These are phyloP conservation scores for Drosophila testacea DNA, from an alignment of 2,888 invertebrate species.

Conservation along the genomic window DNA sequence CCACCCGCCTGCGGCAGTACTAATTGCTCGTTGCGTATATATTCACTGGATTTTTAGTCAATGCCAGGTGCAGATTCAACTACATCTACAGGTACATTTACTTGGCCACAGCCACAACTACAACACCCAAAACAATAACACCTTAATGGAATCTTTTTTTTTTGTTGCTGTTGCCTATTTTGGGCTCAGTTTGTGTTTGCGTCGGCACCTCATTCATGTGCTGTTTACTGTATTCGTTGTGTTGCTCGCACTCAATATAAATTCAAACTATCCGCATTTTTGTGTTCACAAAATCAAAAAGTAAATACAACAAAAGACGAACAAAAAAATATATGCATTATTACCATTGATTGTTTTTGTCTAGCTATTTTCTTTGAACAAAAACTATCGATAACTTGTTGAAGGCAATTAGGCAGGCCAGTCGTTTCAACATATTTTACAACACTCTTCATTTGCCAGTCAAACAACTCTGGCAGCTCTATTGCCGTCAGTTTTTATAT, in stretches of 20 bases:
- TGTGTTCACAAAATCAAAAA: slow-evolving; percentile 20
- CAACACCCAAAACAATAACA: slow-evolving; percentile 33
- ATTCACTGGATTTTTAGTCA: background rate
- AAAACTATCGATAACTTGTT: slow-evolving; percentile 57
- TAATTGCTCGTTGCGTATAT: background rate
- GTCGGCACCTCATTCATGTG: slow-evolving; percentile 46
- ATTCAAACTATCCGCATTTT: slow-evolving; percentile 25
- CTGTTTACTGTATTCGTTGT: slow-evolving; percentile 21
- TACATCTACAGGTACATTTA: background rate
- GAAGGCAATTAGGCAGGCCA: slow-evolving; percentile 13
- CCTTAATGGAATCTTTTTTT: slow-evolving; percentile 3
- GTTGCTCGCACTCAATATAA: slow-evolving; percentile 4
- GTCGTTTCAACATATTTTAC: slow-evolving; percentile 11
- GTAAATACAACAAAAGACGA: slow-evolving; percentile 33
- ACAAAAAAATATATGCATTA: slow-evolving; percentile 39
- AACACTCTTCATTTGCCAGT: slow-evolving; percentile 34
- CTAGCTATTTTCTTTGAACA: slow-evolving; percentile 11
- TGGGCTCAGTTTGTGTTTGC: slow-evolving; percentile 33
- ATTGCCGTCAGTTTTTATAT: slow-evolving; percentile 52
- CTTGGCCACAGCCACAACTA: background rate
- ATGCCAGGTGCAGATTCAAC: background rate
- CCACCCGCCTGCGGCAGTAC: background rate
- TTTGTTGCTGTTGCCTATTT: slow-evolving; percentile 38
- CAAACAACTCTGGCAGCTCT: slow-evolving; percentile 35
- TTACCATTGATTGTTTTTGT: slow-evolving; percentile 51